Conservation (phyloP, 2,113 vertebrate genomes). For the Silurus asotus region DNA sequence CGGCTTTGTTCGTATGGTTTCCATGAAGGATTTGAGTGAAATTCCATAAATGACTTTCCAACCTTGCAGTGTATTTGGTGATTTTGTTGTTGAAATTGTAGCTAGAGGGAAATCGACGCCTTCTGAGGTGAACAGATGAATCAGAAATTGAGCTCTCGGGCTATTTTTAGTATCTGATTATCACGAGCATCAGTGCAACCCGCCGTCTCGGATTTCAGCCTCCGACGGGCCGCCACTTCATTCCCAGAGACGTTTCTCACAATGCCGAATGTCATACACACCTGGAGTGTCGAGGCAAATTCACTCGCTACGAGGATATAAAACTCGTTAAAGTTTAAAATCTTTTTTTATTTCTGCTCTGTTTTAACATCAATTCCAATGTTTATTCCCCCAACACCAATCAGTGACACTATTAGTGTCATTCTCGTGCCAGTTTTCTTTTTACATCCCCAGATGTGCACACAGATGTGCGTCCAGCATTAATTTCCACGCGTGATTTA, state of each 20-base stretch:
- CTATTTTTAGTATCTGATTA: not conserved
- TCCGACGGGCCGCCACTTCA: no score
- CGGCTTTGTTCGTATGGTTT: no score
- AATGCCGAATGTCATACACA: no score
- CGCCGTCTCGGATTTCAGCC: no score
- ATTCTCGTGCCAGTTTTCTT: not conserved
- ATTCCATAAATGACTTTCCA: not conserved
- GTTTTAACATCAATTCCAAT: no score
- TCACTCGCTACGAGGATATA: no score
- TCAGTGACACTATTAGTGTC: no score
- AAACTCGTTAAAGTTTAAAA: not conserved
- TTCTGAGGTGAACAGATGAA: not conserved
- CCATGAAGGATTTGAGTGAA: not conserved
- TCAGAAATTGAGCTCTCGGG: not conserved
- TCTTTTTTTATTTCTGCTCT: not conserved
- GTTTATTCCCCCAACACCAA: no score
- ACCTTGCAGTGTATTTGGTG: not conserved
- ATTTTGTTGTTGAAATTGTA: not conserved
- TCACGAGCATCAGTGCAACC: no score
- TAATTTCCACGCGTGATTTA: not conserved
- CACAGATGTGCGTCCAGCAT: not conserved
- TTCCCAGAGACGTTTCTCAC: no score
- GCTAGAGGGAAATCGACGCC: not conserved
- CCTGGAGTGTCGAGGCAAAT: no score
- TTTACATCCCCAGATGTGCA: not conserved